Conservation (phyloP, 2,113 vertebrate species). For the Bolborhynchus lineola region DNA sequence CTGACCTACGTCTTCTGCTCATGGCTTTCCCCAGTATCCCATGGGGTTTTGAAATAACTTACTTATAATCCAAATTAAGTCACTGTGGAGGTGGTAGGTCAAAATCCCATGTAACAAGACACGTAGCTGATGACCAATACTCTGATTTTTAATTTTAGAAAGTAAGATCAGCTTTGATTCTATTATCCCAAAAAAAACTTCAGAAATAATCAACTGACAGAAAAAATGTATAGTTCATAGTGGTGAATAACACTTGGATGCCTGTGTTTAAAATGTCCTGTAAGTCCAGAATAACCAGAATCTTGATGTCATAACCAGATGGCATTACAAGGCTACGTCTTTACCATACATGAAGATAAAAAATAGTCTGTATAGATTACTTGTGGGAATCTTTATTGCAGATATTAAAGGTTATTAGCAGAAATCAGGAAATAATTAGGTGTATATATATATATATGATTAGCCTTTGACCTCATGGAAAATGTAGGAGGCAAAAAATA, state of each 20-base stretch:
- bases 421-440: slow-evolving; percentile 47
- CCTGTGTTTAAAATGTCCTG: background rate
- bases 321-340: slow-evolving; percentile 37
- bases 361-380: background rate
- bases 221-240: background rate
- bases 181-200: background rate
- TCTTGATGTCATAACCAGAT: background rate
- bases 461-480: background rate
- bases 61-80: background rate
- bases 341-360: background rate
- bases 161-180: background rate
- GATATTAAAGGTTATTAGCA: background rate
- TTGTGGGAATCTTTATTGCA: background rate
- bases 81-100: background rate
- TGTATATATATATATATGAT: background rate
- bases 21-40: background rate
- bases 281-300: background rate
- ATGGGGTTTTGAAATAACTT: background rate
- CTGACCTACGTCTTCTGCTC: background rate
- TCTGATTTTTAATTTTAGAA: background rate
- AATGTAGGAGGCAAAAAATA: background rate
- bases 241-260: background rate
- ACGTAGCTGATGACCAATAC: background rate
- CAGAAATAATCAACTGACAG: background rate
- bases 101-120: background rate